These are phyloP conservation scores for Perca schrenkii DNA, from an alignment of 2,113 vertebrate species.

Conservation along the genomic window DNA sequence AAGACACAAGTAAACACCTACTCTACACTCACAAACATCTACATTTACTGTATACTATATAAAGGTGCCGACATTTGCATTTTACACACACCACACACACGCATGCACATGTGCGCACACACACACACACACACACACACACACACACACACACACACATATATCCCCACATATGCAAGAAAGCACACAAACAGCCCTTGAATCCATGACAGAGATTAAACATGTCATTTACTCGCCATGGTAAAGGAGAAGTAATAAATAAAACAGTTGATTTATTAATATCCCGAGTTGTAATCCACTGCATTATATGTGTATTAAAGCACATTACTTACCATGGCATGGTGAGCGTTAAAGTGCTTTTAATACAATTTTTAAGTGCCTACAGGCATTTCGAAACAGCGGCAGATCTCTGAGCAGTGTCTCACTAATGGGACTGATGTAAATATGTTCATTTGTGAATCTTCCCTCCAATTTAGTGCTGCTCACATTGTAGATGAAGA, in stretches of 20 bases:
- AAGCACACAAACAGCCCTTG: slow-evolving; percentile 48
- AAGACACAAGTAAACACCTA: not conserved
- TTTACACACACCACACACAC: not conserved
- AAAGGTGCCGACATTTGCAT: slow-evolving; percentile 2
- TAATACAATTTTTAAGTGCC: slow-evolving; percentile 82
- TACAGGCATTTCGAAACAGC: slow-evolving; percentile 76
- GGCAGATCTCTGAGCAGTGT: slow-evolving; percentile 66
- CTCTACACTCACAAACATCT: slow-evolving; percentile 4
- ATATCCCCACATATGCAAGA: not conserved
- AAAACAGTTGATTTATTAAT: slow-evolving; percentile 82
- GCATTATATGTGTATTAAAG: slow-evolving; percentile 81
- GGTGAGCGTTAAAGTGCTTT: slow-evolving; percentile 78
- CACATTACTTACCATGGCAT: slow-evolving; percentile 76
- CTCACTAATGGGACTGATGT: slow-evolving; percentile 83
- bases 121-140: not conserved
- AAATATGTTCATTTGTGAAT: slow-evolving; percentile 85
- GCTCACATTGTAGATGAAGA: slow-evolving; percentile 82
- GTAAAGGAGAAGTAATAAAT: slow-evolving; percentile 77
- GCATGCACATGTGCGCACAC: not conserved
- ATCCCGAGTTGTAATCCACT: slow-evolving; percentile 77
- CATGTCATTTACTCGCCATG: slow-evolving; percentile 68
- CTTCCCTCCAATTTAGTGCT: slow-evolving; percentile 79
- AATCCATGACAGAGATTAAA: slow-evolving; percentile 74
- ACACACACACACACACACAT: slow-evolving; percentile 6
- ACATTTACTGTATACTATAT: not conserved